phyloP scores from a whole-genome alignment of 1,140 invertebrate species.

The Lordiphosa collinella region DNA sequence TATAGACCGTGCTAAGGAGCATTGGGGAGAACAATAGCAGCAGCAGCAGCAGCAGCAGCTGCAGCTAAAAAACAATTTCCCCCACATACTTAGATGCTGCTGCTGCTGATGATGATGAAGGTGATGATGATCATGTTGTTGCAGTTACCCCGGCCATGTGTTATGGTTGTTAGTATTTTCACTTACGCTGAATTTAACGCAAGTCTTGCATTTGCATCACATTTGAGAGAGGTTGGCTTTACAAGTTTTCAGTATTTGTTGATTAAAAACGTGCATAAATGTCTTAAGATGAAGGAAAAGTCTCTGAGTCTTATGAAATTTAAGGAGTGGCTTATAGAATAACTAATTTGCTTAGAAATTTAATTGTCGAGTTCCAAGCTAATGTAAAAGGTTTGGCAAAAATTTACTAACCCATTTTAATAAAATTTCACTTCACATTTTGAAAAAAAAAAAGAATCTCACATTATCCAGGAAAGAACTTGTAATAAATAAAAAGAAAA shows the following conservation, averaged over 20 bases:
- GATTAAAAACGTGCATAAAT: neutral
- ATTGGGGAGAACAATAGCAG: neutral
- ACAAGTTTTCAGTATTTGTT: neutral
- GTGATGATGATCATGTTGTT: slow-evolving; percentile 29
- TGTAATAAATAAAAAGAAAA: no score
- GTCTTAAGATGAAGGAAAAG: neutral
- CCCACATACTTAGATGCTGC: slow-evolving; percentile 12
- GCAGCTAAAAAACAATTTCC: neutral
- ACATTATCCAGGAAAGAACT: no score
- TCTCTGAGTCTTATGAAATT: no score
- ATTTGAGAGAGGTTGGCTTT: neutral
- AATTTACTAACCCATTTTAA: no score
- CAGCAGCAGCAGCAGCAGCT: neutral
- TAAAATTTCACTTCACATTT: no score
- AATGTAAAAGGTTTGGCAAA: no score
- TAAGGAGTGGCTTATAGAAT: no score
- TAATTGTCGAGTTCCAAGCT: no score
- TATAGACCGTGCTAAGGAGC: neutral
- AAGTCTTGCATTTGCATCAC: slow-evolving; percentile 8
- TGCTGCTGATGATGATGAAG: slow-evolving; percentile 21
- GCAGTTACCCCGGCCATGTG: slow-evolving; percentile 32
- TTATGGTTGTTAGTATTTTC: slow-evolving; percentile 2
- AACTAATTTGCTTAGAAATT: no score
- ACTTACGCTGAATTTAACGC: slow-evolving; percentile 27
- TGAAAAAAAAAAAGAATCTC: no score